Conservation (phyloP, 2,888 invertebrate genomes). For the Leptopilina drosophilae region DNA sequence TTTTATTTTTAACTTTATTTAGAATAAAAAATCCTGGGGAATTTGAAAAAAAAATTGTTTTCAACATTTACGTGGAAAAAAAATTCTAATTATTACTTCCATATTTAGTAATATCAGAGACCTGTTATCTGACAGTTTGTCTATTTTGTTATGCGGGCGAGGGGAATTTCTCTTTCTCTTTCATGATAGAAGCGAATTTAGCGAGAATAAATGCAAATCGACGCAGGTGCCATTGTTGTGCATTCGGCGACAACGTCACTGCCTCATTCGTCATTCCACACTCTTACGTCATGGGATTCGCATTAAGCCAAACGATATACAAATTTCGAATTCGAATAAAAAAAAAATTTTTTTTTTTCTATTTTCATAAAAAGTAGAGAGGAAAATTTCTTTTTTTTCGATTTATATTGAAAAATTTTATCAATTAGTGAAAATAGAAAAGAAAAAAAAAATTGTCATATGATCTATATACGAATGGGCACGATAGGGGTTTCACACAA, state of each 20-base stretch:
- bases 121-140: conserved; percentile 41
- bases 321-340: conserved; percentile 37
- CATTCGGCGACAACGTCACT: conserved; percentile 18
- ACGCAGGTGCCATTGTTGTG: conserved; percentile 41
- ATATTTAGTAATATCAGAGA: conserved; percentile 10
- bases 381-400: too few species aligned
- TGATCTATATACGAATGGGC: conserved; percentile 35
- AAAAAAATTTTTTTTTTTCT: too few species aligned
- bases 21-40: too few species aligned
- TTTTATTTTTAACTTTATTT: too few species aligned
- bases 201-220: conserved; percentile 49
- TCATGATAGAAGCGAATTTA: conserved; percentile 38
- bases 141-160: conserved; percentile 2
- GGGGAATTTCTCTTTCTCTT: background rate
- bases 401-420: too few species aligned
- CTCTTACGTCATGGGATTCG: conserved; percentile 35
- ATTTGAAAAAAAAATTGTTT: too few species aligned
- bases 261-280: conserved; percentile 44
- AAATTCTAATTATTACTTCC: too few species aligned
- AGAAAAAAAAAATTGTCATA: background rate
- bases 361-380: too few species aligned
- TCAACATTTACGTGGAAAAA: too few species aligned
- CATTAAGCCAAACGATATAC: conserved; percentile 42
- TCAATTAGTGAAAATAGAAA: background rate
- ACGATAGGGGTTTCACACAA: conserved; percentile 39